Evolutionary conservation across 2,797 vertebrate genomes (phyloP).

Genomic region (Emys orbicularis): DNA sequence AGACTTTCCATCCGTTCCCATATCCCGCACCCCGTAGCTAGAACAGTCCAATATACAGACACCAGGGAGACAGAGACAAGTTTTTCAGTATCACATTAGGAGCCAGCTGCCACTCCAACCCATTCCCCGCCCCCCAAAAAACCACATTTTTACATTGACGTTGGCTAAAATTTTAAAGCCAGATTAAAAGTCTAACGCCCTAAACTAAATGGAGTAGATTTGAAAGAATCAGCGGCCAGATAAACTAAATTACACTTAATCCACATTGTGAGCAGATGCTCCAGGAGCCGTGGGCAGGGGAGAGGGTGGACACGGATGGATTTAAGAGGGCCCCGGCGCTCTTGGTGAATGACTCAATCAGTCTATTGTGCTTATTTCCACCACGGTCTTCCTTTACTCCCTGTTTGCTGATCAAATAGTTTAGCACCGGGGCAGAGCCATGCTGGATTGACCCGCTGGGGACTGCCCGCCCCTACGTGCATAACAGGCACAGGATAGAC

Average conservation of each 20-base stretch:
- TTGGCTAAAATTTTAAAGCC: neutral
- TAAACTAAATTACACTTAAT: neutral
- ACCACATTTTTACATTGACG: neutral
- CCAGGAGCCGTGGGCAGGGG: neutral
- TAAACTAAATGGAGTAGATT: neutral
- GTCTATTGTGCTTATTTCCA: neutral
- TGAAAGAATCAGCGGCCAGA: neutral
- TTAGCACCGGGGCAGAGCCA: neutral
- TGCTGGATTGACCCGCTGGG: neutral
- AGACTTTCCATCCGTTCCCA: neutral
- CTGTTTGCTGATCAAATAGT: neutral
- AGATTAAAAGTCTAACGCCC: neutral
- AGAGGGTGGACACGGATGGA: neutral
- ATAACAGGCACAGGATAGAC: neutral
- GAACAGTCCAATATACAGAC: neutral
- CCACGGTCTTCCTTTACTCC: neutral
- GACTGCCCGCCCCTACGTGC: neutral
- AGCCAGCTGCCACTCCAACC: neutral
- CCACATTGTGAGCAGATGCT: neutral
- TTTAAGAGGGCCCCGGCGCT: neutral
- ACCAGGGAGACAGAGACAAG: neutral
- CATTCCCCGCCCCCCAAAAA: too few relatives aligned
- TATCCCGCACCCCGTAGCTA: neutral
- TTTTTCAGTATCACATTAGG: neutral
- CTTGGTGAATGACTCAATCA: neutral